Evolutionary conservation across 2,797 vertebrate genomes (phyloP).

Genomic region (Eidolon dupreanum): DNA sequence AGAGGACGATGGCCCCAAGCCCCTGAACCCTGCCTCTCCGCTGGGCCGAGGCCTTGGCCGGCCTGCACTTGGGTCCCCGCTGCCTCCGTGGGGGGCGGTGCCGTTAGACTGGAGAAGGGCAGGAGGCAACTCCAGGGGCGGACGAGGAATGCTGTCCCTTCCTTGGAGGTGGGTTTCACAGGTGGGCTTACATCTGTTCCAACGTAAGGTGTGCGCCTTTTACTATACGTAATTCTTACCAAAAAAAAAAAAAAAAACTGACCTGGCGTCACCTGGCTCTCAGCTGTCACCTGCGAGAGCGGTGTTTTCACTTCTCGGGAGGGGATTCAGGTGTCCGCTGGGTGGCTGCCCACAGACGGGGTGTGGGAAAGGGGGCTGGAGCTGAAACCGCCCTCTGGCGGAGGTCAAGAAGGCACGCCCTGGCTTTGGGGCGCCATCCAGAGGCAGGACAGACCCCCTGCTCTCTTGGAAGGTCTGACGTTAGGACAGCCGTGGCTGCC

Average conservation of each 20-base stretch:
- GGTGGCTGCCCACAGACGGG: accelerated
- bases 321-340: accelerated
- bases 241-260: neutral
- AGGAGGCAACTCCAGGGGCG: neutral
- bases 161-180: neutral
- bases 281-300: accelerated
- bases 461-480: neutral
- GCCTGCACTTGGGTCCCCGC: neutral
- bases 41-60: neutral
- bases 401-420: neutral
- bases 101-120: neutral
- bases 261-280: neutral
- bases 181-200: neutral
- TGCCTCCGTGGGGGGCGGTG: accelerated
- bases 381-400: neutral
- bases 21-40: too few relatives aligned
- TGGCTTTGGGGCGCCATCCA: too few relatives aligned
- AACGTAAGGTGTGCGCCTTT: neutral
- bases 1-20: too few relatives aligned
- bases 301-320: neutral
- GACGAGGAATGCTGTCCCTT: neutral
- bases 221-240: neutral
- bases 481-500: neutral
- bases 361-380: accelerated
- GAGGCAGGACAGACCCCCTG: too few relatives aligned